A percentile compares a stretch with the other conserved stretches of the same genome.
phyloP scores from a whole-genome alignment of 2,113 vertebrate species.

The Rhea americana region DNA sequence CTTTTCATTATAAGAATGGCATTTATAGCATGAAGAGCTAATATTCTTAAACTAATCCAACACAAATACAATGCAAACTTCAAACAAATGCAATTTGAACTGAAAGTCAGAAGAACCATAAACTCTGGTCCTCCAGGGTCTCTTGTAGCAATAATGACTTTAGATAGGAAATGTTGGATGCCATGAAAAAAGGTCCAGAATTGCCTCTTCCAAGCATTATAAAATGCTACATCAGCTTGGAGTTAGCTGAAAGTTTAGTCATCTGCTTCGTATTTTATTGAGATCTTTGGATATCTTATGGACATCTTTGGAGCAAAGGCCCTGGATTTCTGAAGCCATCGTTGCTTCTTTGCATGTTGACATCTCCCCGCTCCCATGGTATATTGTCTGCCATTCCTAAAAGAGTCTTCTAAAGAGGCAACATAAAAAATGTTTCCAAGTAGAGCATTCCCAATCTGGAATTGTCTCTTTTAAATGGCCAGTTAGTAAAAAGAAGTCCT shows the following conservation, averaged over 20 bases:
- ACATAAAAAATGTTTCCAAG: not conserved
- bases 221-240: not conserved
- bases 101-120: not conserved
- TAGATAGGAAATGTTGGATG: not conserved
- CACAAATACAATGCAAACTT: not conserved
- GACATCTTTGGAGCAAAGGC: not conserved
- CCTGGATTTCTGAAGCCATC: not conserved
- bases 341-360: not conserved
- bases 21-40: not conserved
- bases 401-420: not conserved
- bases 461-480: not conserved
- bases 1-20: not conserved
- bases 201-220: not conserved
- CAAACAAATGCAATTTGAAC: not conserved
- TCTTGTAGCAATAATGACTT: not conserved
- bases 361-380: not conserved
- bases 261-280: not conserved
- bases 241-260: not conserved
- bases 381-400: not conserved
- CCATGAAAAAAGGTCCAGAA: not conserved
- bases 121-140: too few species aligned
- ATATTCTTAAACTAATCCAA: not conserved
- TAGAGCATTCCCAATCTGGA: not conserved
- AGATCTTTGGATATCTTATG: not conserved
- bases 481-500: not conserved